Conservation (phyloP, 2,113 vertebrate genomes). For the Dicentrarchus labrax region DNA sequence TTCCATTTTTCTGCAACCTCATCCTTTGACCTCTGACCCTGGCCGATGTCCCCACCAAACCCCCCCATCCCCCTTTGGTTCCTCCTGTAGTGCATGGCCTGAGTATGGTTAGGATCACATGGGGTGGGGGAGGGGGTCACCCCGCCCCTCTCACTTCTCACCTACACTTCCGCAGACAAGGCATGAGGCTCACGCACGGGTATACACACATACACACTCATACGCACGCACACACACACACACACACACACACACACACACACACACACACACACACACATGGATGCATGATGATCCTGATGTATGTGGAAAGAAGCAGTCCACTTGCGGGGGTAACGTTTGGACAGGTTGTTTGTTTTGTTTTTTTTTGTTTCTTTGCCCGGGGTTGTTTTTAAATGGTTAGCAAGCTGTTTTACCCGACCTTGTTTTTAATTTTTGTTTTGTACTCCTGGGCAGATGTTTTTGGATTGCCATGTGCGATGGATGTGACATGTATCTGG, state of each 20-base stretch:
- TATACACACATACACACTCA: conserved; percentile 62
- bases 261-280: conserved; percentile 47
- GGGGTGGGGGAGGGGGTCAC: conserved; percentile 50
- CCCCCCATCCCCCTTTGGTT: conserved; percentile 64
- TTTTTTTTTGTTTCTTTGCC: conserved; percentile 50
- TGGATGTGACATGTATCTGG: conserved; percentile 79
- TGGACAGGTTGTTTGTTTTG: conserved; percentile 39
- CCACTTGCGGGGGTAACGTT: conserved; percentile 34
- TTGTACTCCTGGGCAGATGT: conserved; percentile 68
- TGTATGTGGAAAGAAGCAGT: conserved; percentile 68
- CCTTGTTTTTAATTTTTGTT: conserved; percentile 68
- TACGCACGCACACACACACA: conserved; percentile 26
- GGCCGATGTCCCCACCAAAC: conserved; percentile 53
- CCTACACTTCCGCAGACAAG: conserved; percentile 70
- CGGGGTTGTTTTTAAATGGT: conserved; percentile 76
- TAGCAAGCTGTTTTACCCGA: conserved; percentile 69
- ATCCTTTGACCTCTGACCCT: conserved; percentile 49
- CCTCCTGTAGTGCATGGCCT: conserved; percentile 92
- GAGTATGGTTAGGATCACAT: conserved; percentile 93
- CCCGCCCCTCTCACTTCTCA: conserved; percentile 46
- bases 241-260: conserved; percentile 41
- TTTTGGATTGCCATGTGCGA: conserved; percentile 72
- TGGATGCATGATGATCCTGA: conserved; percentile 77
- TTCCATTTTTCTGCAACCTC: conserved; percentile 55
- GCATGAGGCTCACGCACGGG: conserved; percentile 78